A percentile compares a stretch with the other conserved stretches of the same genome.
phyloP scores from a whole-genome alignment of 2,113 vertebrate genomes.

The Arenaria interpres region DNA sequence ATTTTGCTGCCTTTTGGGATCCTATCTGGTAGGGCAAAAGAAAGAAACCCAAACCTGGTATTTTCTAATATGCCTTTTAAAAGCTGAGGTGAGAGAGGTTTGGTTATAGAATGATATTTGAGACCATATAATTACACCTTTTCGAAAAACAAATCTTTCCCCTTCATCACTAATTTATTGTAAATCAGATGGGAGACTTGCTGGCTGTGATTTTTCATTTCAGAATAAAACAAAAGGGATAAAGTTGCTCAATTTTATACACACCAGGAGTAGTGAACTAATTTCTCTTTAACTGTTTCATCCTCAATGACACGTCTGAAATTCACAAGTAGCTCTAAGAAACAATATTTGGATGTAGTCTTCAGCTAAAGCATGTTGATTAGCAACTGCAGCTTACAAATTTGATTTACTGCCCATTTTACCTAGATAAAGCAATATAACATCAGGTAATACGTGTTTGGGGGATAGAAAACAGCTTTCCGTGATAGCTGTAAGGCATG shows the following conservation, averaged over 20 bases:
- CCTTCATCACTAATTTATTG: background rate
- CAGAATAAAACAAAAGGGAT: background rate
- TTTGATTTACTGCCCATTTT: constrained; percentile 13
- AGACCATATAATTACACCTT: background rate
- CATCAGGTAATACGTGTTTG: background rate
- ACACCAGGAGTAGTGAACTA: background rate
- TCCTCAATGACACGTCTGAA: constrained; percentile 2
- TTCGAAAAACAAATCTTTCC: constrained; percentile 19
- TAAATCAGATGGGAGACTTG: background rate
- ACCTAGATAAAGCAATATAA: background rate
- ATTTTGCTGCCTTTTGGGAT: background rate
- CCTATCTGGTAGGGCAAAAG: background rate
- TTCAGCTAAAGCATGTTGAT: constrained; percentile 16
- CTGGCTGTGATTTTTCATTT: constrained; percentile 17
- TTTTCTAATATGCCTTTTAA: background rate
- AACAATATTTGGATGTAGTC: background rate
- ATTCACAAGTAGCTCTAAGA: background rate
- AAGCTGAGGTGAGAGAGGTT: background rate
- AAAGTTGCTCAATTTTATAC: background rate
- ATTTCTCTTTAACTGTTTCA: background rate
- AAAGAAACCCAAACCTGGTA: background rate
- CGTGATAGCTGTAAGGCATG: background rate
- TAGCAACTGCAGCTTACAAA: background rate
- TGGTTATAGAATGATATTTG: background rate
- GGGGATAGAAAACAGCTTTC: background rate